Percentiles rank a stretch among this genome's conserved stretches.
phyloP scores from a whole-genome alignment of 1,140 invertebrate genomes.

The Dreissena rostriformis region DNA sequence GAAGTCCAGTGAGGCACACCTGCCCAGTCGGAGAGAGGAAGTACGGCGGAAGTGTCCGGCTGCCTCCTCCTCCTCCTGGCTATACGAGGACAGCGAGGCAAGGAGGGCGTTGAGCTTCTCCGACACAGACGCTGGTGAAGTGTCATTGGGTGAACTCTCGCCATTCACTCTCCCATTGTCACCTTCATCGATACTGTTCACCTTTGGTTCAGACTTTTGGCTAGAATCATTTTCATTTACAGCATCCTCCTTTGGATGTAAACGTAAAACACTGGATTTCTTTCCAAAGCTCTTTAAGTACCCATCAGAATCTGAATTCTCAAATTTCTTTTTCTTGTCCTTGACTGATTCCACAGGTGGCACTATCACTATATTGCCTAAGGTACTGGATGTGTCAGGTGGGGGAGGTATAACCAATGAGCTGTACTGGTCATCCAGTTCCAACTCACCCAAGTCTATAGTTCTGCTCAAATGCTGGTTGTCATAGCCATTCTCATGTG shows the following conservation, averaged over 20 bases:
- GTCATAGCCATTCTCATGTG: slow-evolving; percentile 11
- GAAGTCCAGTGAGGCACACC: slow-evolving; percentile 66
- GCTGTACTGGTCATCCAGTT: slow-evolving; percentile 48
- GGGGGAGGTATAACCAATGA: slow-evolving; percentile 63
- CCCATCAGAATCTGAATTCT: slow-evolving; percentile 33
- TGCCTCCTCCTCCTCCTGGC: slow-evolving; percentile 52
- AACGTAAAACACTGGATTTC: background rate
- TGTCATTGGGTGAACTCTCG: slow-evolving; percentile 9
- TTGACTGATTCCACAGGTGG: slow-evolving; percentile 59
- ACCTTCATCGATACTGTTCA: background rate
- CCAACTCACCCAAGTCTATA: slow-evolving; percentile 38
- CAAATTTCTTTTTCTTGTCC: slow-evolving; percentile 48
- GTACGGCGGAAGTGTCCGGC: slow-evolving; percentile 62
- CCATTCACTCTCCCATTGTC: background rate
- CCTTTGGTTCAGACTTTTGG: background rate
- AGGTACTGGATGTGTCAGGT: slow-evolving; percentile 54
- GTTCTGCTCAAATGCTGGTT: slow-evolving; percentile 42
- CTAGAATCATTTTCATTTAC: too few species aligned
- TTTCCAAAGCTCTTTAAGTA: slow-evolving; percentile 38
- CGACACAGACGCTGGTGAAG: slow-evolving; percentile 74
- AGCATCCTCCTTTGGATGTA: too few species aligned
- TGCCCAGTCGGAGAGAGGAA: slow-evolving; percentile 64
- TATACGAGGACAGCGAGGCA: slow-evolving; percentile 69
- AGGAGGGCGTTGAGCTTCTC: slow-evolving; percentile 73
- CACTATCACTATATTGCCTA: slow-evolving; percentile 68